phyloP scores from a whole-genome alignment of 2,113 vertebrate genomes.

The Alligator sinensis region DNA sequence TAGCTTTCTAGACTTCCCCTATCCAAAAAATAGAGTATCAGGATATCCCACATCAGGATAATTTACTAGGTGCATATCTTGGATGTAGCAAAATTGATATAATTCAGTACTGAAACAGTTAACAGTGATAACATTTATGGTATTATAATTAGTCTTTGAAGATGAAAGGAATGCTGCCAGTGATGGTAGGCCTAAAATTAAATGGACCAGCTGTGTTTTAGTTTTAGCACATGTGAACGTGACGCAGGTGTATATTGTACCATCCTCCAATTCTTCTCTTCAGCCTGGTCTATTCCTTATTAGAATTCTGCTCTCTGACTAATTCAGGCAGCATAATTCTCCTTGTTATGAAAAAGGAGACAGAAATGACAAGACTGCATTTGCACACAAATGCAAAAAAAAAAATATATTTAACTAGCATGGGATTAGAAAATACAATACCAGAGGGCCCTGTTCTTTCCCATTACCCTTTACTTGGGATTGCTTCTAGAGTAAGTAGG shows the following conservation, averaged over 20 bases:
- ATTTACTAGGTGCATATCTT: neutral
- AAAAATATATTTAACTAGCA: neutral
- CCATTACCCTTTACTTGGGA: neutral
- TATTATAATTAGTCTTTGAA: constrained; percentile 62
- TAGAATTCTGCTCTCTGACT: constrained; percentile 12
- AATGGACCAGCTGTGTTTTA: constrained; percentile 71
- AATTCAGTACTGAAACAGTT: constrained; percentile 44
- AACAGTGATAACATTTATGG: constrained; percentile 40
- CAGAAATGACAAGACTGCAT: neutral
- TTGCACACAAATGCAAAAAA: neutral
- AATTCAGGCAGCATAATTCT: constrained; percentile 47
- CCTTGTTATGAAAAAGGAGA: neutral
- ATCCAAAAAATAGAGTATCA: neutral
- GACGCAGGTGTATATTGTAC: constrained; percentile 45
- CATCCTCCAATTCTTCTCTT: constrained; percentile 7
- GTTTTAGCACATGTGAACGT: constrained; percentile 50
- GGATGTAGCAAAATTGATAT: neutral
- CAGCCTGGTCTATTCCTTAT: neutral
- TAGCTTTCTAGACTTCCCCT: neutral
- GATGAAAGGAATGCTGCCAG: constrained; percentile 65
- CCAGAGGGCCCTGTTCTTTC: neutral
- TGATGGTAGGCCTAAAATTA: constrained; percentile 69
- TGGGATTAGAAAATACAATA: neutral
- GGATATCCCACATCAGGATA: neutral
- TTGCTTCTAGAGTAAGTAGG: neutral